phyloP scores from a whole-genome alignment of 2,113 vertebrate species.

The Hypanus sabinus region DNA sequence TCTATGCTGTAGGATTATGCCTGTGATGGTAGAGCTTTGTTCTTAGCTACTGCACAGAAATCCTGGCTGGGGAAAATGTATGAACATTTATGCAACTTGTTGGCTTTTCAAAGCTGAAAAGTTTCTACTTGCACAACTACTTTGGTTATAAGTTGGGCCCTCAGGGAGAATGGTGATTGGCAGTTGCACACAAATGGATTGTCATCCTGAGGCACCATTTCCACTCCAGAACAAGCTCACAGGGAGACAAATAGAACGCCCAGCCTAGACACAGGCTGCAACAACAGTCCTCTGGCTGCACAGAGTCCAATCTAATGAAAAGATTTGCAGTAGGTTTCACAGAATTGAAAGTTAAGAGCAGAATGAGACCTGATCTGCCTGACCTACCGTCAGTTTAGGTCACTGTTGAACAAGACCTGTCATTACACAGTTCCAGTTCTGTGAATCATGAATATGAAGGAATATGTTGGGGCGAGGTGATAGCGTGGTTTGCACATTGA shows the following conservation, averaged over 20 bases:
- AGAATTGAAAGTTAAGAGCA: background rate
- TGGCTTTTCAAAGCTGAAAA: background rate
- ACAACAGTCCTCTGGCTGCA: background rate
- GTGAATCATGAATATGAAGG: background rate
- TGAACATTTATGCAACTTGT: background rate
- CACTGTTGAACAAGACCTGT: background rate
- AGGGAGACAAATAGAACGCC: background rate
- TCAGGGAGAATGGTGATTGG: background rate
- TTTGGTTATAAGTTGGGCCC: background rate
- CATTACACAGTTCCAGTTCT: background rate
- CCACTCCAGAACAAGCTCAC: background rate
- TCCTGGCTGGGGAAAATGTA: background rate
- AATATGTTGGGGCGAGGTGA: background rate
- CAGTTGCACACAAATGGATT: background rate
- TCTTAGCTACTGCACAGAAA: background rate
- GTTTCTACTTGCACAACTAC: background rate
- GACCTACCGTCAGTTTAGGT: background rate
- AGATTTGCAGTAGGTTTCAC: background rate
- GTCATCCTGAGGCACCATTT: background rate
- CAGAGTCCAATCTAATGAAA: background rate
- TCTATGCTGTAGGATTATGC: too few relatives aligned
- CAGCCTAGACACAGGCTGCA: background rate
- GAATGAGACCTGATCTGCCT: background rate
- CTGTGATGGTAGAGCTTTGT: too few relatives aligned
- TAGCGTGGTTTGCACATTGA: background rate